phyloP scores from a whole-genome alignment of 1,140 invertebrate genomes.

The Arctopsyche grandis region DNA sequence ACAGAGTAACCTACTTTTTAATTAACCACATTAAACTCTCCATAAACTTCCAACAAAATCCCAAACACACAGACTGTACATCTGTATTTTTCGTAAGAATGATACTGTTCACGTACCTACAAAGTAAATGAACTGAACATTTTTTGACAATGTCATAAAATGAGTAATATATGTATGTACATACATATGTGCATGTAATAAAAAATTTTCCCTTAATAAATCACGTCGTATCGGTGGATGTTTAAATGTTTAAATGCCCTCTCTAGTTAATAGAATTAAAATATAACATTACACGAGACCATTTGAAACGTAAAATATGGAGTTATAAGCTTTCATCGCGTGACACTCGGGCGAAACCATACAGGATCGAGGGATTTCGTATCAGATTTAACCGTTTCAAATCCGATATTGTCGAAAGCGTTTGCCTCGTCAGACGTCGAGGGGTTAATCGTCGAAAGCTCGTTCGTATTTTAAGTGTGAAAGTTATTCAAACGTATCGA shows the following conservation, averaged over 20 bases:
- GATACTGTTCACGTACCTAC: too few species aligned
- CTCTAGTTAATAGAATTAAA: slow-evolving; percentile 32
- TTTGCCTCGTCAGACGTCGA: background rate
- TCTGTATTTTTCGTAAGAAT: too few species aligned
- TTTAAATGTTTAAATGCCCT: too few species aligned
- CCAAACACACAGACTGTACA: background rate
- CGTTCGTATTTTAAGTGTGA: too few species aligned
- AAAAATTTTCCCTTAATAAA: background rate
- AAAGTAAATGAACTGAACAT: too few species aligned
- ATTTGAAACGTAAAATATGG: slow-evolving; percentile 28
- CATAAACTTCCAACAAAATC: background rate
- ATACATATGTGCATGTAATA: too few species aligned
- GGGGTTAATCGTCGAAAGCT: too few species aligned
- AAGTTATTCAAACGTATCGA: too few species aligned
- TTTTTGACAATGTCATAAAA: too few species aligned
- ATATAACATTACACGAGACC: background rate
- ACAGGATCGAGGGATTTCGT: slow-evolving; percentile 11
- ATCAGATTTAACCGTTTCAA: slow-evolving; percentile 10
- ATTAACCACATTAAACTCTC: slow-evolving; percentile 25
- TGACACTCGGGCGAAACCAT: slow-evolving; percentile 38
- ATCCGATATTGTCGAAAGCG: background rate
- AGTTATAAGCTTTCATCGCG: slow-evolving; percentile 50
- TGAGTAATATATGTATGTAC: too few species aligned
- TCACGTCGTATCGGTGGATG: too few species aligned
- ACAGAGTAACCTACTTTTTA: background rate